Conservation (phyloP, 2,797 vertebrate species). For the Gymnocypris eckloni region DNA sequence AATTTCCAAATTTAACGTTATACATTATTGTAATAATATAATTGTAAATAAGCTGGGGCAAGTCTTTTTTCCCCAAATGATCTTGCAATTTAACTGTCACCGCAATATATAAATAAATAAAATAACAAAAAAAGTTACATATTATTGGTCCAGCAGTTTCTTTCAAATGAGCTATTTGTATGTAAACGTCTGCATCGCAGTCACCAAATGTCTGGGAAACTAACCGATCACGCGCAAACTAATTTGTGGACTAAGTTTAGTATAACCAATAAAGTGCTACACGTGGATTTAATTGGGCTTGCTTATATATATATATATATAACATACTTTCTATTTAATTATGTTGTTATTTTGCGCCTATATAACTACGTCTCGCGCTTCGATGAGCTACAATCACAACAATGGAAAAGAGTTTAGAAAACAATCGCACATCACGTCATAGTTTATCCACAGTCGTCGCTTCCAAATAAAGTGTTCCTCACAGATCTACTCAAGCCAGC, state of each 20-base stretch:
- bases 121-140: conserved; percentile 40
- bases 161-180: conserved; percentile 54
- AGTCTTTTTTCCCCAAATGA: conserved; percentile 44
- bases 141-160: conserved; percentile 67
- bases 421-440: conserved; percentile 40
- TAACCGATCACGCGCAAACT: conserved; percentile 40
- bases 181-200: conserved; percentile 68
- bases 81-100: conserved; percentile 53
- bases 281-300: conserved; percentile 51
- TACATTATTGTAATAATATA: conserved; percentile 58
- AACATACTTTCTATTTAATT: not conserved
- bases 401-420: conserved; percentile 69
- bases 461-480: conserved; percentile 48
- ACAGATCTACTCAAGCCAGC: conserved; percentile 61
- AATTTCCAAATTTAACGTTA: conserved; percentile 16
- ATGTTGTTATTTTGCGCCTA: conserved; percentile 35
- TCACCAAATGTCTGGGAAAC: conserved; percentile 43
- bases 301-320: not conserved
- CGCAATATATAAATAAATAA: conserved; percentile 36
- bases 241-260: conserved; percentile 61
- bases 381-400: conserved; percentile 47
- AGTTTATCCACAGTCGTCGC: conserved; percentile 39
- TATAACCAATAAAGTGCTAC: conserved; percentile 72
- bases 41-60: conserved; percentile 38
- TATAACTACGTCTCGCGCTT: conserved; percentile 41